Evolutionary conservation across 2,888 invertebrate genomes (phyloP).

Genomic region (Fissipunctia ypsillon): DNA sequence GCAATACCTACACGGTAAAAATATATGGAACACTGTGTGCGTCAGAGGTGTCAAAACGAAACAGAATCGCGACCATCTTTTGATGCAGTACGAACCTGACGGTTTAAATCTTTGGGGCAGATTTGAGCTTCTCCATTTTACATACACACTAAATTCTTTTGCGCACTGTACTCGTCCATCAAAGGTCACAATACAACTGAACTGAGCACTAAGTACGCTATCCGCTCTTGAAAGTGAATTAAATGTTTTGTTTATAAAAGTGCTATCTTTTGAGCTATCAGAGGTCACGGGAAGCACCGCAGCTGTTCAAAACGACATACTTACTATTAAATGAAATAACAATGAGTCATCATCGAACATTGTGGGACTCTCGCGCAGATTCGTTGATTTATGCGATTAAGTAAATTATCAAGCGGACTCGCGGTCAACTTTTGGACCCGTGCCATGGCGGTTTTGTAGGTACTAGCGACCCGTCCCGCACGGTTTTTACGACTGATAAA

Average conservation of each 20-base stretch:
- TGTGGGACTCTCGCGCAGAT: conserved; percentile 22
- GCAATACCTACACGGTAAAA: too few relatives aligned
- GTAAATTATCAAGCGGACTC: background rate
- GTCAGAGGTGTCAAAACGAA: too few relatives aligned
- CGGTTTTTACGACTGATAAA: background rate
- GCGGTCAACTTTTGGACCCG: background rate
- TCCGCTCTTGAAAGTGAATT: conserved; percentile 34
- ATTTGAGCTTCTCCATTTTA: background rate
- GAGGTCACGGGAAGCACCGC: conserved; percentile 22
- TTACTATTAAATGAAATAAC: background rate
- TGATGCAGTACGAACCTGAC: background rate
- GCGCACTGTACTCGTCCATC: background rate
- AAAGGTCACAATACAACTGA: conserved; percentile 26
- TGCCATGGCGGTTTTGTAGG: background rate
- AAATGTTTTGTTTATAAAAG: conserved; percentile 34
- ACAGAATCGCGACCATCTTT: background rate
- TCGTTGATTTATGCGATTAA: conserved; percentile 2
- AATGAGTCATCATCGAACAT: conserved; percentile 25
- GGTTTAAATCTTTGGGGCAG: background rate
- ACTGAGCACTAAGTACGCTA: conserved; percentile 1
- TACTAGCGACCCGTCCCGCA: background rate
- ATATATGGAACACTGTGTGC: too few relatives aligned
- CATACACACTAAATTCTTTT: background rate
- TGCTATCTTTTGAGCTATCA: conserved; percentile 16
- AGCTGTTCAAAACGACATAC: background rate